Base-by-base conservation (phyloP, 2,113 vertebrate species). In the Oceanites oceanicus region DNA sequence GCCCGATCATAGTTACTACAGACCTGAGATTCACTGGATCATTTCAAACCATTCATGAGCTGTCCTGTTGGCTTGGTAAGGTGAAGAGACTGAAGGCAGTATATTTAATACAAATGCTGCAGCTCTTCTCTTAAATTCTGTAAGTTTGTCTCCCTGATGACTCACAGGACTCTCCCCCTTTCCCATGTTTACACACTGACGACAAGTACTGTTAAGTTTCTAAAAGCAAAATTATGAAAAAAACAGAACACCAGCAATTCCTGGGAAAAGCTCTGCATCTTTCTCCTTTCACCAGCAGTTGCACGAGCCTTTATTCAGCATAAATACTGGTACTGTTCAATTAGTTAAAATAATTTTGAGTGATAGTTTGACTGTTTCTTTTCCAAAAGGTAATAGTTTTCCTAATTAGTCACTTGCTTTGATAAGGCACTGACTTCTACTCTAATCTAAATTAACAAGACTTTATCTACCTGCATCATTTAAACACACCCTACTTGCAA, bases 401-500 rank as follows among this genome's bases (percentile, higher is more conserved):
- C 75, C 91, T 97, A 96, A 96, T 97, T 95, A 96, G 90, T 97
- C 88, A 94, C 79, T 95, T 79, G 86, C 94, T 96, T 96, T 97
- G 96, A 97, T 95, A 96, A 94, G 80, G 87, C 80, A 71, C 82
- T 96, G 96, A 94, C 91, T 97, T 91, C 80, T 95, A 83, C 81
- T 96, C 93, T 95, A 97, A 97, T 97, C 96, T 97, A 96, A 97
- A 92, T 97, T 97, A 96, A 96, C 96, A 96, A 97, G 95, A 65
- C 91, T 92, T 97, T 97, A 97, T 97, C 97, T 97, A 75, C 65
- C 72, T 94, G 86, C 92, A 90, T 94, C 95, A 50, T 72, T 97
- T 91, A 97, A 95, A 95, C 96, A 97, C 95, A 91, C 96, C 97
- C 96, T 97, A 56, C 92, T 85, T 92, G 92, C 95, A 95, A 97